These are phyloP conservation scores for Apteryx mantelli DNA, from an alignment of 2,113 vertebrate species.

Conservation along the genomic window DNA sequence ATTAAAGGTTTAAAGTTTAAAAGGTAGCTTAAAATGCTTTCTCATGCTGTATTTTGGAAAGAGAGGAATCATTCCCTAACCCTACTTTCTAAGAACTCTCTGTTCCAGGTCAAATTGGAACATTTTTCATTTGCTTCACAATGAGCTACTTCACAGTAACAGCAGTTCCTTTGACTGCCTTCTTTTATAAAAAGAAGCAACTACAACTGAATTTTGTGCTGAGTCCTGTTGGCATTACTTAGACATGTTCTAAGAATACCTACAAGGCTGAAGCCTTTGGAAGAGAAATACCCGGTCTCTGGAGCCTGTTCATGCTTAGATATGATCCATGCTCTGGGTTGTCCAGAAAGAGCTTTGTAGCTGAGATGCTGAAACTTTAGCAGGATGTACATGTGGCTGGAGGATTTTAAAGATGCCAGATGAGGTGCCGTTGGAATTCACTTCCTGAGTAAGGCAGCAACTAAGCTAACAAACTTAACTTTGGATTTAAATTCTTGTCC, in stretches of 20 bases:
- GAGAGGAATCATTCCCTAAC: neutral
- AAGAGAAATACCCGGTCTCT: neutral
- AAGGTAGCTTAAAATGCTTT: neutral
- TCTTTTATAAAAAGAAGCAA: neutral
- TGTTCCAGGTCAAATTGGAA: neutral
- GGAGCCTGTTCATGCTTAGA: neutral
- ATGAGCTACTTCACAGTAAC: neutral
- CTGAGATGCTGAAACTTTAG: neutral
- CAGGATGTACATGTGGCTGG: neutral
- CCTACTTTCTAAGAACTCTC: neutral
- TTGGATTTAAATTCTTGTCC: neutral
- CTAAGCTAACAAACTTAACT: neutral
- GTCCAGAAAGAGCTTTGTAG: neutral
- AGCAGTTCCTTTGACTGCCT: neutral
- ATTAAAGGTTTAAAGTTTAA: neutral
- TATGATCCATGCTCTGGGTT: neutral
- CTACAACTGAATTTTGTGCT: neutral
- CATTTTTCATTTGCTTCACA: neutral
- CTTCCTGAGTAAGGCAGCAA: neutral
- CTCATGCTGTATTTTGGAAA: neutral
- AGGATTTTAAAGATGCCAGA: neutral
- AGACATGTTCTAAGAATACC: neutral
- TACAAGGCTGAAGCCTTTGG: neutral
- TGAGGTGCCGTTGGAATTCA: neutral
- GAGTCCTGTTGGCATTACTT: neutral